A percentile compares a stretch with the other conserved stretches of the same genome.
phyloP scores from a whole-genome alignment of 1,140 invertebrate genomes.

The Fopius arisanus region DNA sequence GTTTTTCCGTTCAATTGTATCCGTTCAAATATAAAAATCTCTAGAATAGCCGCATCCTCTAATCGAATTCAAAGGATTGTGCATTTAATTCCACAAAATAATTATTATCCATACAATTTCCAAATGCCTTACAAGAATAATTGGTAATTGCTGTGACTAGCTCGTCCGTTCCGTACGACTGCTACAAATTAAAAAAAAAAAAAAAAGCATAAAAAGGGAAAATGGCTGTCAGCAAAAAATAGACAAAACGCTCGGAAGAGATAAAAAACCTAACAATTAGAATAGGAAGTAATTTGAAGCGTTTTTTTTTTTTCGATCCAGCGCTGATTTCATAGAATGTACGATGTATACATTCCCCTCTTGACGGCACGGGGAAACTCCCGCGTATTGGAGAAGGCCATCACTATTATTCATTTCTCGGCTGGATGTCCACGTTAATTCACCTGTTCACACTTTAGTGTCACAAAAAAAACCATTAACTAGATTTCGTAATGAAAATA shows the following conservation, averaged over 20 bases:
- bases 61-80: too few species aligned
- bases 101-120: not conserved
- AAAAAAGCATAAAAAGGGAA: not conserved
- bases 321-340: not conserved
- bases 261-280: not conserved
- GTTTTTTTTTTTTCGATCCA: not conserved
- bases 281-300: not conserved
- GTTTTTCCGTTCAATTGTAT: too few species aligned
- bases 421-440: constrained; percentile 40
- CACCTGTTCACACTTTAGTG: constrained; percentile 24
- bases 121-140: not conserved
- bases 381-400: constrained; percentile 10
- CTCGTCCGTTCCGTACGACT: not conserved
- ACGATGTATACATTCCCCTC: not conserved
- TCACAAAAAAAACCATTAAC: constrained; percentile 21
- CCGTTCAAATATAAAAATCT: not conserved
- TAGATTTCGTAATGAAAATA: constrained; percentile 3
- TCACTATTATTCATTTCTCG: constrained; percentile 38
- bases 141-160: not conserved
- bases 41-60: not conserved
- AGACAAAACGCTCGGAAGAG: not conserved
- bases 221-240: not conserved
- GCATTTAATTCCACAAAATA: too few species aligned
- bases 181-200: not conserved
- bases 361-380: not conserved